Percentiles rank a stretch among this genome's conserved stretches.
Evolutionary conservation across 2,113 vertebrate species (phyloP).

Genomic region (Pristiophorus japonicus): DNA sequence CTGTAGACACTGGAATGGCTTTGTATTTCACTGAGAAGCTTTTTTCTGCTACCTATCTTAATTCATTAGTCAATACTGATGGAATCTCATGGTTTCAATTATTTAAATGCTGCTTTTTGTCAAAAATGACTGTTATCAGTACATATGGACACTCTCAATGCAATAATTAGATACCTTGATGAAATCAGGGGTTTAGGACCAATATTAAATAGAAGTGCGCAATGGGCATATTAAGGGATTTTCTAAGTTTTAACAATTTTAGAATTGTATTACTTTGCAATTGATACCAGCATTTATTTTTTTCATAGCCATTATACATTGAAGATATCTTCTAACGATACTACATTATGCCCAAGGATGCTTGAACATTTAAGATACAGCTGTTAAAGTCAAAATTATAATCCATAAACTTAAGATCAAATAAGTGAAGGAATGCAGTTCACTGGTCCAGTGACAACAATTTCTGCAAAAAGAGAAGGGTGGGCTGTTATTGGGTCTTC

Average conservation of each 20-base stretch:
- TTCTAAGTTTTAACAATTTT: neutral
- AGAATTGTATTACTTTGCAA: neutral
- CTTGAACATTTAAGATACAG: neutral
- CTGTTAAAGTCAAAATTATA: no score
- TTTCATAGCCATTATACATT: no score
- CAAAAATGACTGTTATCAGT: neutral
- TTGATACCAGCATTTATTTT: neutral
- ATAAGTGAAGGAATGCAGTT: neutral
- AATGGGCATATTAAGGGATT: neutral
- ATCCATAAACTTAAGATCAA: no score
- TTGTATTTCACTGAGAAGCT: neutral
- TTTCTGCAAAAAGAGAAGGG: neutral
- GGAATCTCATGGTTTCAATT: neutral
- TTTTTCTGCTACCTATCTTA: neutral
- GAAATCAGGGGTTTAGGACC: neutral
- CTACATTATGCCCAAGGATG: neutral
- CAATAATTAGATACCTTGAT: neutral
- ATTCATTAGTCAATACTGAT: neutral
- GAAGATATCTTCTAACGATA: neutral
- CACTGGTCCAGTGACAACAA: neutral
- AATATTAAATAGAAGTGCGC: no score
- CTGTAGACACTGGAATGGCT: neutral
- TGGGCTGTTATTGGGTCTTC: neutral
- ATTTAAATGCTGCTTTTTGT: neutral
- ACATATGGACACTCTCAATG: no score